These are phyloP conservation scores for Corvus moneduloides DNA, from an alignment of 2,113 vertebrate species.

Conservation along the genomic window DNA sequence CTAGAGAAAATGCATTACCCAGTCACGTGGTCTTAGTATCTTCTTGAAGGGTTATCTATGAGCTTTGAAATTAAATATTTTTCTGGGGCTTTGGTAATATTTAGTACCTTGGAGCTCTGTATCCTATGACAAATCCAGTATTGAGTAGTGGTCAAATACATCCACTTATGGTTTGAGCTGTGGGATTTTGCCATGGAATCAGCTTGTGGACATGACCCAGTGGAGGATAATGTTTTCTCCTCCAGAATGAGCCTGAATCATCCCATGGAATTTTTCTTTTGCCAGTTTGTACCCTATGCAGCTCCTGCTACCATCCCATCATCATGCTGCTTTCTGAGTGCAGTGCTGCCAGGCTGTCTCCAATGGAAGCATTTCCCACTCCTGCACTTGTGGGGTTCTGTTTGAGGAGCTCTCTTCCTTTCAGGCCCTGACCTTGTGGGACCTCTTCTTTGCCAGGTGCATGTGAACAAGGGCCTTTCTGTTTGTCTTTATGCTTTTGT, in stretches of 20 bases:
- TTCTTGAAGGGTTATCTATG: neutral
- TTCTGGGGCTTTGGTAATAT: neutral
- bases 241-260: neutral
- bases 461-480: neutral
- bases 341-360: neutral
- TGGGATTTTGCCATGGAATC: neutral
- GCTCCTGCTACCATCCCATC: neutral
- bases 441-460: accelerated
- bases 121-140: neutral
- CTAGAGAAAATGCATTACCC: neutral
- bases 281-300: neutral
- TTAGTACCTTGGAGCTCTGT: neutral
- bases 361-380: neutral
- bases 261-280: neutral
- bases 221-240: neutral
- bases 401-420: neutral
- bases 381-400: accelerated
- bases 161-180: neutral
- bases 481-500: neutral
- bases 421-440: neutral
- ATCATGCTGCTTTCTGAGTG: neutral
- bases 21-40: neutral
- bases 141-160: neutral
- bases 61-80: neutral
- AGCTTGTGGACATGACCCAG: neutral